These are phyloP conservation scores for Anguilla pacifica DNA, from an alignment of 2,797 vertebrate species.

Conservation along the genomic window DNA sequence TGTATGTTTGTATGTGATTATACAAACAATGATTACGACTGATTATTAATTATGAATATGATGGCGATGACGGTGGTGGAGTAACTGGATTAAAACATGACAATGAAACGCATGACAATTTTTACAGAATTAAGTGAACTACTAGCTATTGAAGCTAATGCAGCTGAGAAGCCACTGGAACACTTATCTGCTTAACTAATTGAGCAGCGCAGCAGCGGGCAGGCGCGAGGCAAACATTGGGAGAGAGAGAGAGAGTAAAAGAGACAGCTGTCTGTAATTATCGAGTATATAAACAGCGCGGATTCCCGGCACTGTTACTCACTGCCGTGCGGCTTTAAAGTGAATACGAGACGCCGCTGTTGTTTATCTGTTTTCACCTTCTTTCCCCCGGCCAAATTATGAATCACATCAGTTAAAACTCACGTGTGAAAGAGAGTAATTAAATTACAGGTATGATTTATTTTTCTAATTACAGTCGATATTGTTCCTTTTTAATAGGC, in stretches of 20 bases:
- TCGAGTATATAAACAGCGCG: background rate
- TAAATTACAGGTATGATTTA: background rate
- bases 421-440: background rate
- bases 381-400: background rate
- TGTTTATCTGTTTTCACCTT: background rate
- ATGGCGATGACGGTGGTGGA: background rate
- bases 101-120: background rate
- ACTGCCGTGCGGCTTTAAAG: background rate
- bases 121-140: background rate
- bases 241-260: background rate
- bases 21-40: background rate
- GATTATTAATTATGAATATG: no score
- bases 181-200: background rate
- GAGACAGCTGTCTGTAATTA: conserved; percentile 32
- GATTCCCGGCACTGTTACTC: conserved; percentile 30
- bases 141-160: background rate
- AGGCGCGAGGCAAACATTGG: background rate
- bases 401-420: background rate
- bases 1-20: background rate
- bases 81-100: background rate
- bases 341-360: background rate
- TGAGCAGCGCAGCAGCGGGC: background rate
- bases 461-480: background rate
- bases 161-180: background rate
- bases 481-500: background rate